phyloP scores from a whole-genome alignment of 2,797 vertebrate genomes.

The Morus bassanus region DNA sequence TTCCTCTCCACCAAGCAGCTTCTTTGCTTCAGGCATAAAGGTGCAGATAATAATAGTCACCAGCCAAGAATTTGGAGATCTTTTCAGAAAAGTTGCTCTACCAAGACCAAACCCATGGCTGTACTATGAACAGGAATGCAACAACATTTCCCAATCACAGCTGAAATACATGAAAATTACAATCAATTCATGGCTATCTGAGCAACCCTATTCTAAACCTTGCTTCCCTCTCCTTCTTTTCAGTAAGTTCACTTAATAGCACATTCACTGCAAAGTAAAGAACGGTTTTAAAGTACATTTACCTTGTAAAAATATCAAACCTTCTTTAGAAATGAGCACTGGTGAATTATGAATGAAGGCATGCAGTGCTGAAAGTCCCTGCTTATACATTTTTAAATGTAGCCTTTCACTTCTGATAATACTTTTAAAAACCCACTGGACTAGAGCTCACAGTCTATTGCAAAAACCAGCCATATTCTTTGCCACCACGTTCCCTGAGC shows the following conservation, averaged over 20 bases:
- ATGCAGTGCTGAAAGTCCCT: slow-evolving; percentile 30
- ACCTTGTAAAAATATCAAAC: slow-evolving; percentile 61
- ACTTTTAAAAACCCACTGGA: slow-evolving; percentile 37
- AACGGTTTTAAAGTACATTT: slow-evolving; percentile 67
- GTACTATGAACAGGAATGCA: not conserved
- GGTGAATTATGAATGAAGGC: slow-evolving; percentile 72
- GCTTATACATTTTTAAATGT: slow-evolving; percentile 73
- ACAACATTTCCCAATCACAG: not conserved
- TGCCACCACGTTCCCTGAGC: not conserved
- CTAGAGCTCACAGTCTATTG: not conserved
- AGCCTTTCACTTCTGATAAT: slow-evolving; percentile 62
- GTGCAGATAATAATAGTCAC: not conserved
- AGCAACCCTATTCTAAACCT: not conserved
- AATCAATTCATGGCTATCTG: not conserved
- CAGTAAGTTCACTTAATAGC: slow-evolving; percentile 4
- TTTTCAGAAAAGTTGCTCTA: not conserved
- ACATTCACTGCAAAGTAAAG: slow-evolving; percentile 56
- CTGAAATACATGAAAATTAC: not conserved
- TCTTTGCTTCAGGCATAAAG: not conserved
- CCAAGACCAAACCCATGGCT: not conserved
- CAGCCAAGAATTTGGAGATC: not conserved
- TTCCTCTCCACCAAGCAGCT: not conserved
- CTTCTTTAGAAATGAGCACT: slow-evolving; percentile 48
- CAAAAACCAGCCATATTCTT: not conserved
- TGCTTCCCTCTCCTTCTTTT: not conserved